Base-by-base conservation (phyloP, 1,140 invertebrate species). In the silkworm (Bombyx mori) region DNA sequence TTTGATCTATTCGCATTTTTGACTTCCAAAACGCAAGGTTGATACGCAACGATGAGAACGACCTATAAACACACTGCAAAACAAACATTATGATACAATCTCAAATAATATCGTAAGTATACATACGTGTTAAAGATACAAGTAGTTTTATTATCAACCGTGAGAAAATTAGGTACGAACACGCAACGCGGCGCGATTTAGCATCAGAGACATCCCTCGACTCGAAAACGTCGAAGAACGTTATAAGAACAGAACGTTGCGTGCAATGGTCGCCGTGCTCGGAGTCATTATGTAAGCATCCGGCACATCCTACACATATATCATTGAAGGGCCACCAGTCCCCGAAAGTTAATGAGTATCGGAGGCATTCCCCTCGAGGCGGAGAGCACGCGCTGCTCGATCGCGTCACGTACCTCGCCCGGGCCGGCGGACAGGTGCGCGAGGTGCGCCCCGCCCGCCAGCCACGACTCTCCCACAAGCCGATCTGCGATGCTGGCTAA, bases 291-390 rank as follows among this genome's bases (percentile, higher is more conserved):
- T 62, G 71, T 69, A 75, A 72, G 73, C 75, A 77, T 79, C 72
- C 72, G 72, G 74, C 73, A 76, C 72, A 73, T 73, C 77, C 69
- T 74, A 63, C 66, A 62, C 79, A 78, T 82, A 79, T 77, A 82
- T 82, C 78, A 82, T 79, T 68, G 70, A 70, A 73, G 69, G 72
- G 75, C 71, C 71, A 75, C 68, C 72, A 71, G 75, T 73, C 71
- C 73, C 70, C 75, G 61, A 79, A 84, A 85, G 58, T 79, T 84
- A 84, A 84, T 81, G 79, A 84, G 68, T 75, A 69, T 72, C 67
- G 71, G 74, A 81, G 80, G 78, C 77, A 81, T 79, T 77, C 72
- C 68, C 73, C 65, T 62, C 66, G 66, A 58, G 67, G 60, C 46
- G 60, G 62, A 62, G 61, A 63, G 75, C 70, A 71, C 71, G 72